These are phyloP conservation scores for Cheiracanthium punctorium DNA, from an alignment of 2,888 invertebrate species.

Conservation along the genomic window DNA sequence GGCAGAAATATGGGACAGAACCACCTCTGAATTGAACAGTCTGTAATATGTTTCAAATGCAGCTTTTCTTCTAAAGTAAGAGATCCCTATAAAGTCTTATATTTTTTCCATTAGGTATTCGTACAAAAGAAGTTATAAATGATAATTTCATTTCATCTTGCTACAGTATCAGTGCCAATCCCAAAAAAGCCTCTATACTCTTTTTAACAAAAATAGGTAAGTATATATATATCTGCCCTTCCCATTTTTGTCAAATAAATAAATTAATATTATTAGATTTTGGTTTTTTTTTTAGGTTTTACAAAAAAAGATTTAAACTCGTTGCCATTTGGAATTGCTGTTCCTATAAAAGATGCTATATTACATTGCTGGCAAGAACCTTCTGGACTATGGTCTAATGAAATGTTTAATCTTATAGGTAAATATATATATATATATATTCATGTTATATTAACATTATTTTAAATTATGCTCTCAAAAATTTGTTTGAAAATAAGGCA, in stretches of 20 bases:
- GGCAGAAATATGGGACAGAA: too few relatives aligned
- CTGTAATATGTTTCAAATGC: too few relatives aligned
- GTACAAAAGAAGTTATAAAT: constrained; percentile 35
- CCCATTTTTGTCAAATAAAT: background rate
- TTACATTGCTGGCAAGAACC: constrained; percentile 84
- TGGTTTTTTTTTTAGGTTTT: constrained; percentile 78
- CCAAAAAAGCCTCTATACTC: constrained; percentile 49
- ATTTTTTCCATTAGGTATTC: constrained; percentile 19
- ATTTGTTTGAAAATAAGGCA: too few relatives aligned
- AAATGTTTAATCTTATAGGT: constrained; percentile 83
- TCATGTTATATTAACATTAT: too few relatives aligned
- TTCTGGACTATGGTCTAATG: constrained; percentile 84
- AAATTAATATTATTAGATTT: background rate
- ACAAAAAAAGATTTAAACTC: constrained; percentile 83
- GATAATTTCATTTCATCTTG: constrained; percentile 34
- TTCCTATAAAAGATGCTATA: constrained; percentile 83
- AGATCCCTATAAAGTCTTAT: background rate
- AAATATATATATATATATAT: constrained; percentile 55
- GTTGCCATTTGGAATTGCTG: constrained; percentile 83
- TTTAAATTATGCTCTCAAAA: too few relatives aligned
- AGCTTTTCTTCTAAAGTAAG: background rate
- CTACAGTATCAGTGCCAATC: constrained; percentile 28
- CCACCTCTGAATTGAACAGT: too few relatives aligned
- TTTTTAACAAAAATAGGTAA: constrained; percentile 53
- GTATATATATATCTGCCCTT: background rate